Evolutionary conservation across 2,797 vertebrate genomes (phyloP).

Genomic region (Pelobates cultripes): DNA sequence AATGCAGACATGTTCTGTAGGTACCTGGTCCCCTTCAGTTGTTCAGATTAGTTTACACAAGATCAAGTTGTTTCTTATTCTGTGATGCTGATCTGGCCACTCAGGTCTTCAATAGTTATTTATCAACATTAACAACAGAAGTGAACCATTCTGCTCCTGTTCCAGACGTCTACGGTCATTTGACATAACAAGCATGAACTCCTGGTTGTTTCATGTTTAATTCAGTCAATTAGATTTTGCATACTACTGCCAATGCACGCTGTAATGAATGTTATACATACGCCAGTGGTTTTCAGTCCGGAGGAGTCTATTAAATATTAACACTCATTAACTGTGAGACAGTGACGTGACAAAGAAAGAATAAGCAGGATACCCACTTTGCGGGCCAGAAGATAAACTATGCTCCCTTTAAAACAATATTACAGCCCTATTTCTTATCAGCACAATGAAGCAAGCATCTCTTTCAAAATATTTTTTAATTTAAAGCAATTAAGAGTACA

Average conservation of each 20-base stretch:
- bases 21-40: too few relatives aligned
- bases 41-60: too few relatives aligned
- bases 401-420: too few relatives aligned
- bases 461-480: too few relatives aligned
- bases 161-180: background rate
- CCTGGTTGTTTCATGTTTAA: conserved; percentile 25
- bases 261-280: conserved; percentile 16
- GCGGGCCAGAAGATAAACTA: background rate
- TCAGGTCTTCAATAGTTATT: background rate
- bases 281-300: background rate
- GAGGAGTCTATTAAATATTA: conserved; percentile 9
- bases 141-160: background rate
- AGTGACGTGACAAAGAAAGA: background rate
- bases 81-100: too few relatives aligned
- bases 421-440: too few relatives aligned
- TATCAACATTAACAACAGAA: background rate
- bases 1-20: too few relatives aligned
- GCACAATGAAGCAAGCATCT: too few relatives aligned
- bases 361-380: background rate
- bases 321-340: conserved; percentile 9
- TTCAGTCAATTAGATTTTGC: conserved; percentile 24
- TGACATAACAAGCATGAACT: conserved; percentile 8
- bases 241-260: background rate
- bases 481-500: too few relatives aligned
- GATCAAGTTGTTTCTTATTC: too few relatives aligned